A percentile compares a stretch with the other conserved stretches of the same genome.
Evolutionary conservation across 2,797 vertebrate species (phyloP).

Genomic region (Lacerta bilineata): DNA sequence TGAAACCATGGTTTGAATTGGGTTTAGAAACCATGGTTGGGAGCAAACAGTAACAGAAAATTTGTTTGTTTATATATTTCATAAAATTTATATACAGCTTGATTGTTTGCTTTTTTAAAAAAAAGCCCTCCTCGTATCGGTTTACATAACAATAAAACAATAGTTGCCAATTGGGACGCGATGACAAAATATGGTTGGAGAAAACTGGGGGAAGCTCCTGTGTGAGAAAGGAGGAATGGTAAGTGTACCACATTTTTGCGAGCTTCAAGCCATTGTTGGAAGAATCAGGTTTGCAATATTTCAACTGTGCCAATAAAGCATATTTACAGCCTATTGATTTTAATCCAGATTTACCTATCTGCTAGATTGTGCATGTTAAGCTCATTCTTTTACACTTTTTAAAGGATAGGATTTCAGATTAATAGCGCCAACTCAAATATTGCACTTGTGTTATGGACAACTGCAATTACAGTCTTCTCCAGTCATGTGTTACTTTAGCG

Average conservation of each 20-base stretch:
- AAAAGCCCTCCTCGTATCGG: too few relatives aligned
- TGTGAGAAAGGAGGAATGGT: too few relatives aligned
- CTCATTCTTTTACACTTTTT: constrained; percentile 53
- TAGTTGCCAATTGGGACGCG: neutral
- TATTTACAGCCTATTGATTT: neutral
- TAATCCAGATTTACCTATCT: neutral
- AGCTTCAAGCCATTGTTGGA: too few relatives aligned
- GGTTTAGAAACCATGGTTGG: neutral
- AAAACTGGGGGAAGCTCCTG: too few relatives aligned
- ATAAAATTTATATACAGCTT: too few relatives aligned
- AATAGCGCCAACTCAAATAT: constrained; percentile 23
- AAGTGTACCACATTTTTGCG: too few relatives aligned
- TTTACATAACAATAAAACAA: too few relatives aligned
- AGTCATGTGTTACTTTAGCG: neutral
- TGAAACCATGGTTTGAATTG: neutral
- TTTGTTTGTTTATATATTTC: too few relatives aligned
- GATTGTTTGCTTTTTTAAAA: too few relatives aligned
- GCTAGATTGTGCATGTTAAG: neutral
- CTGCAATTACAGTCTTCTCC: neutral
- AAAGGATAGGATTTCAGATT: constrained; percentile 48
- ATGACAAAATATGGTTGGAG: neutral
- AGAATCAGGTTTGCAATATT: neutral
- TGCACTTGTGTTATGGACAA: neutral
- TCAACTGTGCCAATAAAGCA: neutral
- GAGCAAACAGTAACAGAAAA: too few relatives aligned